Evolutionary conservation across 2,888 invertebrate species (phyloP), one percentile per base, ranked within the genome.

Genomic region (Nemurella pictetii): DNA sequence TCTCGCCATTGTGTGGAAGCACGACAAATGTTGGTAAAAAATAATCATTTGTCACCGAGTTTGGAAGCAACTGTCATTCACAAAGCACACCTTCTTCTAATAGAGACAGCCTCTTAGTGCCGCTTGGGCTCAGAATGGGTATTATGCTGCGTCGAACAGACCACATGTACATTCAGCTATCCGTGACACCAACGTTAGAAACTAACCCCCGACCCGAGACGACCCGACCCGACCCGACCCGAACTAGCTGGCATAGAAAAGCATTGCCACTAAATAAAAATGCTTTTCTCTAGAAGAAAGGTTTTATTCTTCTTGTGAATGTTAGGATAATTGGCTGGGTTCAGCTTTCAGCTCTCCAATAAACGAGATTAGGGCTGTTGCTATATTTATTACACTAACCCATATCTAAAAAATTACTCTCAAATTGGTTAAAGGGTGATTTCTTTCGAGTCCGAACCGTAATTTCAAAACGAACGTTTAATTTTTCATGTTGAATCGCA

Each of bases 351-450:
- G 32, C 32, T 32, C 32, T 32, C 32, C 32, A 32, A 20, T 55
- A 55, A 55, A 55, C 55, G 55, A 12, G 55, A 55, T 55, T 55
- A 55, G 55, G 55, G 55, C 55, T 55, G 55, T 55, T 55, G 20
- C 55, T 55, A 55, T 55, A 55, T 55, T 55, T 55, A 55, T 55
- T 55, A 55, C 55, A 55, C 55, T 55, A 55, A 55, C 55, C 55
- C 55, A 55, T 55, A 55, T 55, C 9, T 75, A 26, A 75, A 78
- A 78, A 78, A 78, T 78, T 29, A 12, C 78, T 78, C 78, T 28
- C 30, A n/a, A 30, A n/a, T 55, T 55, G 55, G 30, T n/a, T 27
- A 30, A 78, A 78, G 78, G 78, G 78, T 78, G 28, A 29, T 30
- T 28, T 78, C 28, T 29, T 78, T 30, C 78, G 29, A 78, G 28